Percentiles rank a stretch among this genome's conserved stretches.
Evolutionary conservation across 2,888 invertebrate species (phyloP).

Genomic region (Agrilus mali): DNA sequence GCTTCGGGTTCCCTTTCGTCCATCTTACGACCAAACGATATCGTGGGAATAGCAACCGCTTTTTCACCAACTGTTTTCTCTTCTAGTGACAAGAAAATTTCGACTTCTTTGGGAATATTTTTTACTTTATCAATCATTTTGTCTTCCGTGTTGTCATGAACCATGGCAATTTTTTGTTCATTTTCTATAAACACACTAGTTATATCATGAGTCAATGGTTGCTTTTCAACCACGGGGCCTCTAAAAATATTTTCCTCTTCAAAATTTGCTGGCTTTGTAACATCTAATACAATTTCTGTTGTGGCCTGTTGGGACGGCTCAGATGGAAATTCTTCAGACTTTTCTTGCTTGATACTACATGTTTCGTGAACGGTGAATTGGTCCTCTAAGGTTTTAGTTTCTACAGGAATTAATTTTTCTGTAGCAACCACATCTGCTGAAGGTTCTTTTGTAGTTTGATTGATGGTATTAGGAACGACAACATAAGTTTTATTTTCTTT

Average conservation of each 20-base stretch:
- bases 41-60: slow-evolving; percentile 28
- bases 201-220: neutral
- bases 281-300: neutral
- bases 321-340: neutral
- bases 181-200: neutral
- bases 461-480: slow-evolving; percentile 6
- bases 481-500: neutral
- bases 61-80: slow-evolving; percentile 32
- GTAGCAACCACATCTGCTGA: no score
- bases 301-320: neutral
- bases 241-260: neutral
- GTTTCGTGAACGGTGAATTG: no score
- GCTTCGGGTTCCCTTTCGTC: slow-evolving; percentile 21
- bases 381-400: no score
- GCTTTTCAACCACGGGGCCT: neutral
- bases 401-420: no score
- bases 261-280: neutral
- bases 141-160: neutral
- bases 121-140: neutral
- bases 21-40: slow-evolving; percentile 23
- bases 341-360: neutral
- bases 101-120: slow-evolving; percentile 20
- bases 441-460: neutral
- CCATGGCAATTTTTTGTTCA: neutral
- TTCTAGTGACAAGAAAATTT: slow-evolving; percentile 29